phyloP scores from a whole-genome alignment of 1,140 invertebrate species.

The Lepidurus apus region DNA sequence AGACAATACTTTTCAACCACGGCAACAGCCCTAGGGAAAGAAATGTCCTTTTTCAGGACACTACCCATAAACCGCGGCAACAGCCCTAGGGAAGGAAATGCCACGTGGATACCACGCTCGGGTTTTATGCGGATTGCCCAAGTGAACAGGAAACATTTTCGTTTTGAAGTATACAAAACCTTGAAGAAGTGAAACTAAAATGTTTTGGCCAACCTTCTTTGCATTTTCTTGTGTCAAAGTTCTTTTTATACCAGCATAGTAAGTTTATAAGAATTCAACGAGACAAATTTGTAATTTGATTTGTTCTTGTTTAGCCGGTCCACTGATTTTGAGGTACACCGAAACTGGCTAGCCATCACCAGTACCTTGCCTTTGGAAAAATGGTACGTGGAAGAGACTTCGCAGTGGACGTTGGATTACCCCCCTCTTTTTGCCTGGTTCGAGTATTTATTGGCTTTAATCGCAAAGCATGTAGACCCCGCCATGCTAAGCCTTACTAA shows the following conservation, averaged over 20 bases:
- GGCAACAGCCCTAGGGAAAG: no score
- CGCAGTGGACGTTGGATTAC: constrained; percentile 98
- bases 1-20: no score
- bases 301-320: constrained; percentile 57
- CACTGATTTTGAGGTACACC: constrained; percentile 91
- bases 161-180: constrained; percentile 2
- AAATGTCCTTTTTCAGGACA: no score
- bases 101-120: no score
- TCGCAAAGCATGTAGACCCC: no score
- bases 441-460: no score
- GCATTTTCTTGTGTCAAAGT: constrained; percentile 56
- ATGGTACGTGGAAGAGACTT: constrained; percentile 88
- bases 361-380: constrained; percentile 68
- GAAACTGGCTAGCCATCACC: constrained; percentile 97
- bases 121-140: no score
- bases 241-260: constrained; percentile 60
- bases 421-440: constrained; percentile 98
- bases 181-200: constrained; percentile 26
- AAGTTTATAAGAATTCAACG: constrained; percentile 43
- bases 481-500: no score
- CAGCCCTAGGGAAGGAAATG: no score
- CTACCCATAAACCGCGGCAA: no score
- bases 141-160: no score
- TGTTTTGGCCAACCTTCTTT: constrained; percentile 44
- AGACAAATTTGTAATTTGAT: constrained; percentile 34